Evolutionary conservation across 1,140 invertebrate species (phyloP).

Genomic region (Tetranychus urticae): DNA sequence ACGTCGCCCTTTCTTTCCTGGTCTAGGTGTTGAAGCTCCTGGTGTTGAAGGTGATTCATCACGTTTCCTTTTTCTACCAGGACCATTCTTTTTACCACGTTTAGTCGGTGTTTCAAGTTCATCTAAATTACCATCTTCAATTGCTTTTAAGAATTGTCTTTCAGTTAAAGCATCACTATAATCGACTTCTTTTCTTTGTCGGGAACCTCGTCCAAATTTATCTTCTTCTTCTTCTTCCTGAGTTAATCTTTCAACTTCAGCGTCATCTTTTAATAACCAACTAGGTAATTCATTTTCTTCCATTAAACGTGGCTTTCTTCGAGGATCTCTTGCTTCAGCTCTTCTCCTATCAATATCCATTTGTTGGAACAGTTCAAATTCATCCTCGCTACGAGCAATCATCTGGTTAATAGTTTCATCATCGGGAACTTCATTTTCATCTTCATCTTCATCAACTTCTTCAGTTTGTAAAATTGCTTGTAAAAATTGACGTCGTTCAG

Average conservation of each 20-base stretch:
- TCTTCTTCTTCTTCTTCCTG: conserved; percentile 39
- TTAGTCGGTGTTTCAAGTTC: conserved; percentile 37
- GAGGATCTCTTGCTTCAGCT: conserved; percentile 47
- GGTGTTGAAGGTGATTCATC: conserved; percentile 14
- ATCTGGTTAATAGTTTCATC: conserved; percentile 98
- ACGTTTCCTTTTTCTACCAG: conserved; percentile 11
- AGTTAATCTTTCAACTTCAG: conserved; percentile 46
- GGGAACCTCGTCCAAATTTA: conserved; percentile 50
- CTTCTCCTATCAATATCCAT: conserved; percentile 74
- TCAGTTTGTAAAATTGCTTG: conserved; percentile 81
- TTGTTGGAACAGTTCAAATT: conserved; percentile 79
- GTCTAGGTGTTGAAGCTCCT: not conserved
- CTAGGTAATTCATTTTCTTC: conserved; percentile 79
- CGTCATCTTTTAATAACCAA: conserved; percentile 82
- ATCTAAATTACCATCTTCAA: conserved; percentile 34
- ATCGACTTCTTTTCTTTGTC: conserved; percentile 92
- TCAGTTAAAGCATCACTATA: conserved; percentile 88
- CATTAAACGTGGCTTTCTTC: conserved; percentile 59
- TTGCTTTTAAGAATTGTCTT: conserved; percentile 76
- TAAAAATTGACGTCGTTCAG: conserved; percentile 77
- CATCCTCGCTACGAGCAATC: conserved; percentile 79
- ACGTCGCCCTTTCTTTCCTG: conserved; percentile 15
- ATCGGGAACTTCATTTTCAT: conserved; percentile 94
- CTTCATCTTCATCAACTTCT: conserved; percentile 75
- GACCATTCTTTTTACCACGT: conserved; percentile 14